phyloP scores from a whole-genome alignment of 2,797 vertebrate species.

The Malurus splendens region DNA sequence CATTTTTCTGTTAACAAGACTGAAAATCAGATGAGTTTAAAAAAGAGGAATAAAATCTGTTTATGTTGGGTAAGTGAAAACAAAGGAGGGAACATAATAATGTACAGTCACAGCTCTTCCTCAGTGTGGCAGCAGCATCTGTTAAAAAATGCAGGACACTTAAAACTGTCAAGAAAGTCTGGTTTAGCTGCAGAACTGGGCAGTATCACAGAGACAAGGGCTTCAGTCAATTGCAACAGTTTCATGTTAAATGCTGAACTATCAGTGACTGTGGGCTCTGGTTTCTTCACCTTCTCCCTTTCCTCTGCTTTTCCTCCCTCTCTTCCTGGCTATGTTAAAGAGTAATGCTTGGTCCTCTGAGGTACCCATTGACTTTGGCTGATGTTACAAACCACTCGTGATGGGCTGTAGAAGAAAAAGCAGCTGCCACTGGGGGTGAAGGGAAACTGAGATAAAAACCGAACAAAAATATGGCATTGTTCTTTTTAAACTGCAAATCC shows the following conservation, averaged over 20 bases:
- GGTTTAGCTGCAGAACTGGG: neutral
- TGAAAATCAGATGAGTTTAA: neutral
- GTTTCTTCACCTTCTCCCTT: neutral
- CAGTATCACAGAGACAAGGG: neutral
- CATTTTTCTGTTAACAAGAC: neutral
- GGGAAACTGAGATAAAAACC: slow-evolving; percentile 10
- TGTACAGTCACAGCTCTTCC: neutral
- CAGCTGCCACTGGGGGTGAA: neutral
- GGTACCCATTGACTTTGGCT: neutral
- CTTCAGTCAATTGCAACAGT: neutral
- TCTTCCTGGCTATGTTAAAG: neutral
- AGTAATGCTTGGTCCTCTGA: neutral
- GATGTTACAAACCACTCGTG: neutral
- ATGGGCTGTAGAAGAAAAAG: neutral
- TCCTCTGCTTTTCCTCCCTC: neutral
- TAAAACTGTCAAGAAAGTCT: neutral
- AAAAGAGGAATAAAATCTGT: neutral
- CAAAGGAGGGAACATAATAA: neutral
- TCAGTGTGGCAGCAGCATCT: slow-evolving; percentile 37
- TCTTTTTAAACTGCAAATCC: slow-evolving; percentile 22
- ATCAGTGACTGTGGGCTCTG: neutral
- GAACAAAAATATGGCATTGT: slow-evolving; percentile 18
- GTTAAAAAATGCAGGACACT: slow-evolving; percentile 7
- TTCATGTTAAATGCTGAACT: neutral
- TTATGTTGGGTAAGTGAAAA: neutral